phyloP scores from a whole-genome alignment of 2,888 invertebrate species.

The Dendrolimus pini region DNA sequence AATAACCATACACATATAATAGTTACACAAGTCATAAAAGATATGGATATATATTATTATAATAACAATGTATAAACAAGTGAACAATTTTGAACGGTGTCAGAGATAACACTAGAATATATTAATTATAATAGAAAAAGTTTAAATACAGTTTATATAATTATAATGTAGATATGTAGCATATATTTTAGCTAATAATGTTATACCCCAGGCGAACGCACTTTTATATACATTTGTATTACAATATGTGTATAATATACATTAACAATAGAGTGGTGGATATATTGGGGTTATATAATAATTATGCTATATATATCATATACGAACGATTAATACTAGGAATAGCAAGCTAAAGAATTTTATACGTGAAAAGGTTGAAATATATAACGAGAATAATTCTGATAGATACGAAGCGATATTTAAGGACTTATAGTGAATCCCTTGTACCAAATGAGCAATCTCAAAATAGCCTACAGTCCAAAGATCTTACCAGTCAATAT shows the following conservation, averaged over 20 bases:
- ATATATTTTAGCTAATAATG: constrained; percentile 60
- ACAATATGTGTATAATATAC: constrained; percentile 27
- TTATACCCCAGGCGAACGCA: constrained; percentile 44
- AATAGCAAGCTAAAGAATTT: constrained; percentile 64
- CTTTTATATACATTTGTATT: constrained; percentile 45
- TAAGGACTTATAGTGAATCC: constrained; percentile 70
- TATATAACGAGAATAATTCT: constrained; percentile 37
- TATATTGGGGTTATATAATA: constrained; percentile 43
- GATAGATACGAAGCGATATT: constrained; percentile 61
- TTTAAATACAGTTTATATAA: constrained; percentile 57
- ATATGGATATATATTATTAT: constrained; percentile 60
- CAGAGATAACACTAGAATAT: constrained; percentile 65
- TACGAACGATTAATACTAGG: constrained; percentile 53
- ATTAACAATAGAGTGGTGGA: constrained; percentile 14
- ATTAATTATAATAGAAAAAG: constrained; percentile 65
- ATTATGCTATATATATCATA: constrained; percentile 10
- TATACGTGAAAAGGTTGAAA: constrained; percentile 32
- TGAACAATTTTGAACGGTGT: constrained; percentile 72
- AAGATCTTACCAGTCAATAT: constrained; percentile 61
- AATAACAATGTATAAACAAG: constrained; percentile 74
- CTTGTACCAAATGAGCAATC: constrained; percentile 73
- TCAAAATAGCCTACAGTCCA: constrained; percentile 62
- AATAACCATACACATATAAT: constrained; percentile 3
- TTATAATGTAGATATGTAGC: constrained; percentile 64
- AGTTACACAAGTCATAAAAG: constrained; percentile 65